Evolutionary conservation across 2,113 vertebrate genomes (phyloP).

Genomic region (Campylorhamphus procurvoides): DNA sequence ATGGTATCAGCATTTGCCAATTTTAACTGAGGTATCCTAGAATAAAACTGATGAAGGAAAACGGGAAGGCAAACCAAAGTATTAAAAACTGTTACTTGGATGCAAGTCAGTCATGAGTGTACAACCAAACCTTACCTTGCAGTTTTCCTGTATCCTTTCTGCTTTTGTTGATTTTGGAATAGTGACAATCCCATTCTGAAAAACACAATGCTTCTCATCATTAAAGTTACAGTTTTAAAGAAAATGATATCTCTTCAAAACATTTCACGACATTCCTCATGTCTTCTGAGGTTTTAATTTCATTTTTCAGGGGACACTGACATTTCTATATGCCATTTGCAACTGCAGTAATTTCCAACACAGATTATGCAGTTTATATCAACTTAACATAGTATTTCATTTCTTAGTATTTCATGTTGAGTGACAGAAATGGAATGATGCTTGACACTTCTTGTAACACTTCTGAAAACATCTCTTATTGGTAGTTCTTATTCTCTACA

Average conservation of each 20-base stretch:
- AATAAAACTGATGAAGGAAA: background rate
- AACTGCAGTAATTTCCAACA: background rate
- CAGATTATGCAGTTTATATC: background rate
- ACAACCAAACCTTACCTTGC: conserved; percentile 69
- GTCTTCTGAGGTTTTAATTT: background rate
- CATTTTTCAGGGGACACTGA: background rate
- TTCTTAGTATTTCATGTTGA: background rate
- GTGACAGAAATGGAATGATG: background rate
- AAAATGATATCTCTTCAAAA: background rate
- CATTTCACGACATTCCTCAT: background rate
- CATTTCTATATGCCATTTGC: background rate
- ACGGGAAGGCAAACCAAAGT: background rate
- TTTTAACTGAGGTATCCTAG: background rate
- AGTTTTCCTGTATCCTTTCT: conserved; percentile 79
- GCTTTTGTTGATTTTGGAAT: conserved; percentile 84
- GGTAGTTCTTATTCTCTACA: background rate
- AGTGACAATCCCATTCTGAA: conserved; percentile 82
- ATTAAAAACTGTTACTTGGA: background rate
- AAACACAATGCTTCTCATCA: background rate
- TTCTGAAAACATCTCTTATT: background rate
- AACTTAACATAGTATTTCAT: background rate
- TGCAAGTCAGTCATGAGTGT: background rate
- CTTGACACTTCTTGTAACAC: background rate
- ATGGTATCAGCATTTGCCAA: background rate
- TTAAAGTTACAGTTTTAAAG: background rate